Percentiles rank a stretch among this genome's conserved stretches.
Evolutionary conservation across 2,797 vertebrate species (phyloP).

Genomic region (Capromys pilorides): DNA sequence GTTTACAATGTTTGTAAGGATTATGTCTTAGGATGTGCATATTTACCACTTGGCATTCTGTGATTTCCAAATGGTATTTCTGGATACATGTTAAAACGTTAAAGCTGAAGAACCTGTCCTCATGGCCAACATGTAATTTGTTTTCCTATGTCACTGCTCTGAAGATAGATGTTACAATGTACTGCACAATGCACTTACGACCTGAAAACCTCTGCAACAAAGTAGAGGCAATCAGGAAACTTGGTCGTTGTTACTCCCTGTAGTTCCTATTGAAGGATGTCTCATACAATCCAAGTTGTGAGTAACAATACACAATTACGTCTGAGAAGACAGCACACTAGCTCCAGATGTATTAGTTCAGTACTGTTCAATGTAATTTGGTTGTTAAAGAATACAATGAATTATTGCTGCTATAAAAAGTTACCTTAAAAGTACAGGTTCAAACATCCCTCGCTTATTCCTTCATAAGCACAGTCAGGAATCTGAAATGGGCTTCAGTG

Average conservation of each 20-base stretch:
- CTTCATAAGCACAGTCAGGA: constrained; percentile 19
- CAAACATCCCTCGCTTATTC: not conserved
- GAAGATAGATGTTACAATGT: not conserved
- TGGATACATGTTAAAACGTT: not conserved
- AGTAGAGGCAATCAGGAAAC: not conserved
- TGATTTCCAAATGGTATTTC: not conserved
- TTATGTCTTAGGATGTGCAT: not conserved
- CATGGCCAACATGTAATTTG: not conserved
- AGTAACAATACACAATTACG: not conserved
- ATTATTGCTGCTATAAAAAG: not conserved
- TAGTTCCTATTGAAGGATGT: not conserved
- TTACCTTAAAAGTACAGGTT: not conserved
- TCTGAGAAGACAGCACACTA: not conserved
- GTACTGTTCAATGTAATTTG: not conserved
- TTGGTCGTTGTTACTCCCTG: not conserved
- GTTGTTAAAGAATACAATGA: not conserved
- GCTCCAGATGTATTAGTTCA: not conserved
- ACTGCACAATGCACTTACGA: not conserved
- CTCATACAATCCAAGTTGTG: not conserved
- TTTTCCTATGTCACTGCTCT: not conserved
- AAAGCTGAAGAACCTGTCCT: not conserved
- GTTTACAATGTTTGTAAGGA: constrained; percentile 17
- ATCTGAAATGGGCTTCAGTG: not conserved
- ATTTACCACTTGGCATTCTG: not conserved
- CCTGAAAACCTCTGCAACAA: not conserved